phyloP scores from a whole-genome alignment of 2,888 invertebrate genomes.

The Drosophila emarginata region DNA sequence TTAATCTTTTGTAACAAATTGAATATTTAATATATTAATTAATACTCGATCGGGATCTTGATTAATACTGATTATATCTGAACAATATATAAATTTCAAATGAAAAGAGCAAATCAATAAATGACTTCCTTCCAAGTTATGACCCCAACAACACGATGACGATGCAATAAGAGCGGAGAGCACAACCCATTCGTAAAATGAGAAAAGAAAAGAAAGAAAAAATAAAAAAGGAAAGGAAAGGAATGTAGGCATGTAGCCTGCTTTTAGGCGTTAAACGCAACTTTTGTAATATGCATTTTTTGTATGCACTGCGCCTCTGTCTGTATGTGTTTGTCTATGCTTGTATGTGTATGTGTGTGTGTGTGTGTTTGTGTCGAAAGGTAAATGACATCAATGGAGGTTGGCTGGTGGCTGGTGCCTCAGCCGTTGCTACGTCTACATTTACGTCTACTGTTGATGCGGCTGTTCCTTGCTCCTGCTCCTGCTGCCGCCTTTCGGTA shows the following conservation, averaged over 20 bases:
- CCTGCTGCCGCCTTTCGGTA: conserved; percentile 22
- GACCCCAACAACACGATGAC: not conserved
- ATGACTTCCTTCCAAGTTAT: not conserved
- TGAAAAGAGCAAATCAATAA: conserved; percentile 5
- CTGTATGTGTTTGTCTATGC: conserved; percentile 8
- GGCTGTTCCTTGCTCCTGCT: not conserved
- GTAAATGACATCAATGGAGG: conserved; percentile 76
- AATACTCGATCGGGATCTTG: too few relatives aligned
- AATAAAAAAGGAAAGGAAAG: not conserved
- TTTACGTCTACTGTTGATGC: too few relatives aligned
- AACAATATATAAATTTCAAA: not conserved
- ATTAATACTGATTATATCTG: too few relatives aligned
- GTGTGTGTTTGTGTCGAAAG: conserved; percentile 59
- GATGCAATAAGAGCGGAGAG: conserved; percentile 18
- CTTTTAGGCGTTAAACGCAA: conserved; percentile 17
- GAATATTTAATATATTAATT: too few relatives aligned
- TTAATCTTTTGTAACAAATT: too few relatives aligned
- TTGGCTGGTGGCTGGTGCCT: conserved; percentile 53
- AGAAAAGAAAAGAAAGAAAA: not conserved
- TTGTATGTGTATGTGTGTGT: conserved; percentile 19
- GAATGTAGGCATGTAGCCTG: conserved; percentile 31
- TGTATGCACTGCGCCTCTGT: conserved; percentile 18
- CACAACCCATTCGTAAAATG: not conserved
- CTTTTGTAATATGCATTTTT: conserved; percentile 22
- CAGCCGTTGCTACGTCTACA: too few relatives aligned